Evolutionary conservation across 2,797 vertebrate species (phyloP).

Genomic region (Chelon auratus): DNA sequence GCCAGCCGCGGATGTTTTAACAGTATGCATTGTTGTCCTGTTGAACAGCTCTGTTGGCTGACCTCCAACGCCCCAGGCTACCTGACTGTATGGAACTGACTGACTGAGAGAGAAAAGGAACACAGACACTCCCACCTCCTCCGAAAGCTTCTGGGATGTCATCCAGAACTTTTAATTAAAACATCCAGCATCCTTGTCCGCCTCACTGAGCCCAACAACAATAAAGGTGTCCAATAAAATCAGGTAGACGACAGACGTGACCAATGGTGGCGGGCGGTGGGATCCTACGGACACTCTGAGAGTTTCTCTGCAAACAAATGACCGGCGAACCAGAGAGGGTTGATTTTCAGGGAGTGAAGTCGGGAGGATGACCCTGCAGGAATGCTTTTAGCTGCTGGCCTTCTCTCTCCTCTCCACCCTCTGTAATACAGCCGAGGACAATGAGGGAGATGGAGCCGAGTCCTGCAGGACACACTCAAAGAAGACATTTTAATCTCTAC

Average conservation of each 20-base stretch:
- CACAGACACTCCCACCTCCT: not conserved
- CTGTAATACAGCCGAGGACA: slow-evolving; percentile 14
- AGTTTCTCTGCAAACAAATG: slow-evolving; percentile 43
- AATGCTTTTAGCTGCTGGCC: slow-evolving; percentile 53
- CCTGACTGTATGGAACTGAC: too few species aligned
- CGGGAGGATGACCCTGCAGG: slow-evolving; percentile 31
- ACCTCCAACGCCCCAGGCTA: too few species aligned
- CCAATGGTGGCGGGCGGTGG: not conserved
- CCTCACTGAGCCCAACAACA: slow-evolving; percentile 26
- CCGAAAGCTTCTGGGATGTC: slow-evolving; percentile 30
- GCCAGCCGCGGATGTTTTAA: too few species aligned
- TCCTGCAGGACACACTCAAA: slow-evolving; percentile 39
- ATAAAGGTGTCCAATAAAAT: slow-evolving; percentile 65
- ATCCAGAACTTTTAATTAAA: slow-evolving; percentile 66
- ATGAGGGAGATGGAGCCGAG: not conserved
- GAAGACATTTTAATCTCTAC: slow-evolving; percentile 32
- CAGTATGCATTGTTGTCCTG: too few species aligned
- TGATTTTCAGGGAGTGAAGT: slow-evolving; percentile 26
- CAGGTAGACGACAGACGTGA: slow-evolving; percentile 5
- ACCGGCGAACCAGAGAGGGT: slow-evolving; percentile 1
- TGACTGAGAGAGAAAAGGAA: slow-evolving; percentile 3
- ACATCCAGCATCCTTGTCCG: slow-evolving; percentile 4
- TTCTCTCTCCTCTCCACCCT: slow-evolving; percentile 23
- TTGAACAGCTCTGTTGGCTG: too few species aligned
- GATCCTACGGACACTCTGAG: slow-evolving; percentile 24